Conservation (phyloP, 2,113 vertebrate species). For the Columba janthina region DNA sequence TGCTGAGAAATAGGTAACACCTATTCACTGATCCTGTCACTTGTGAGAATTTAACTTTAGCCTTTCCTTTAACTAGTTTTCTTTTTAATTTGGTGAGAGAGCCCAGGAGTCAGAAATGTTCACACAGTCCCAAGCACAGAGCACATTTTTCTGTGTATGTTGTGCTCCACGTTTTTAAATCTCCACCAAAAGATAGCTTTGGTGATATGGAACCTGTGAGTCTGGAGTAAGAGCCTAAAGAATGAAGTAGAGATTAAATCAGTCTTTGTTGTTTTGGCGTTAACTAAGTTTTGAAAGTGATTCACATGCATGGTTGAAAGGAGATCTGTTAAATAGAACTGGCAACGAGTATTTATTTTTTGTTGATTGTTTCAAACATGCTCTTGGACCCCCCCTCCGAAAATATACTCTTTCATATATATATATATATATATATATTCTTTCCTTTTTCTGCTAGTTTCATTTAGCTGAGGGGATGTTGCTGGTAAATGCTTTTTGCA, state of each 20-base stretch:
- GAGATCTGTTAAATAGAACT: neutral
- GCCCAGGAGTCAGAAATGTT: neutral
- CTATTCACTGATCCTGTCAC: neutral
- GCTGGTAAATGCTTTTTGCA: neutral
- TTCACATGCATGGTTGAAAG: neutral
- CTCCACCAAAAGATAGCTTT: neutral
- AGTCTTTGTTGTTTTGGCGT: neutral
- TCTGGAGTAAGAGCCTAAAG: neutral
- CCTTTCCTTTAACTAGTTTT: neutral
- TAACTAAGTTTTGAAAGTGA: neutral
- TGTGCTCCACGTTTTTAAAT: neutral
- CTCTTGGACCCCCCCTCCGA: neutral
- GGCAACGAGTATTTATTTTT: neutral
- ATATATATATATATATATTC: neutral
- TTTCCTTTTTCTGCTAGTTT: slow-evolving; percentile 16
- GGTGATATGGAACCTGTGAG: neutral
- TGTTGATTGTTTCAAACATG: neutral
- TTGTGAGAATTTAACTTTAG: neutral
- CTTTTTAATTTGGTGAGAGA: neutral
- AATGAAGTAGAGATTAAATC: neutral
- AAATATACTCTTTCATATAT: neutral
- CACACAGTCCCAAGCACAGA: neutral
- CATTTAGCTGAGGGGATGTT: neutral
- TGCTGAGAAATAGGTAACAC: neutral
- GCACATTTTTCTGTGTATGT: fast-evolving